Base-by-base conservation (phyloP, 2,113 vertebrate genomes). In the Xenopus borealis region DNA sequence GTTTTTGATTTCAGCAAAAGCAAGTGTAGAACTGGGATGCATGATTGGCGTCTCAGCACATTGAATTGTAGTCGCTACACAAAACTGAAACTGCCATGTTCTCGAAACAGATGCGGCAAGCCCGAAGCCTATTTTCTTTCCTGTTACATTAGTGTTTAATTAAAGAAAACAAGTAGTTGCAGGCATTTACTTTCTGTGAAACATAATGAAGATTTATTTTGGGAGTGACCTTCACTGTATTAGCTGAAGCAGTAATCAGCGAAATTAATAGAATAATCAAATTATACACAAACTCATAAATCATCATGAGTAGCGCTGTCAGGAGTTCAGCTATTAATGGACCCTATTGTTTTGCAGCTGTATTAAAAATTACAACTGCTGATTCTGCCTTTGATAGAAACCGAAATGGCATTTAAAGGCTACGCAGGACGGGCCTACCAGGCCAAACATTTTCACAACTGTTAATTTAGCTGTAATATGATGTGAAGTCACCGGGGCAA, bases 241-340 rank as follows among this genome's bases (percentile, higher is more conserved):
- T 95, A 89, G 87, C 90, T 86, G 85, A 87, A 88, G 83, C 86
- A 86, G 87, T 94, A 94, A 94, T 93, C 89, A 93, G 87, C 87
- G 89, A 88, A 93, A 94, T 94, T 94, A 94, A 94, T 93, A 93
- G 88, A 92, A 94, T 95, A 94, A 94, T 95, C 90, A 93, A 91
- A 94, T 94, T 93, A 92, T 89, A 89, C 89, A 90, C 89, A 93
- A 93, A 92, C 90, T 92, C 91, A 93, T 94, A 94, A 94, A 93
- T 94, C 91, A 94, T 85, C 19, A 27, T 0, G 81, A 87, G 87
- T 83, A 80, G 69, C 79, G 82, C 89, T 93, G 90, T 93, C 91
- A 93, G 70, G 88, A 88, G 84, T 82, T 77, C 84, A 85, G 79
- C 87, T 92, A 87, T 91, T 94, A 91, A 92, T 91, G 88, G 83